These are phyloP conservation scores for Timema podura DNA, from an alignment of 2,888 invertebrate genomes.

Conservation along the genomic window DNA sequence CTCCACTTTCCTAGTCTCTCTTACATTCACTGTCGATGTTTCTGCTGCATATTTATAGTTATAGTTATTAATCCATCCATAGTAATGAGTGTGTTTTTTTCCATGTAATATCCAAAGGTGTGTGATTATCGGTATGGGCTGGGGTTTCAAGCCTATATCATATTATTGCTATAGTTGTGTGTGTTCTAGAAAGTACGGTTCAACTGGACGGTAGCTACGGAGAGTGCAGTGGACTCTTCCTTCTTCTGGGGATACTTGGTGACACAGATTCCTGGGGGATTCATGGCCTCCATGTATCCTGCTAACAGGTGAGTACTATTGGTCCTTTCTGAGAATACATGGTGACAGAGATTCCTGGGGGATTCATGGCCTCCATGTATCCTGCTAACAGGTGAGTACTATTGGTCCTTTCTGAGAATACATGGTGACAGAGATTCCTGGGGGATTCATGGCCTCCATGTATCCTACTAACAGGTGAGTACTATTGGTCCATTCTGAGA, in stretches of 20 bases:
- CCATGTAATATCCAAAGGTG: background rate
- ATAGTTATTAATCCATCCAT: too few relatives aligned
- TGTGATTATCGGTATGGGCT: background rate
- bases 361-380: slow-evolving; percentile 93
- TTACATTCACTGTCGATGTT: too few relatives aligned
- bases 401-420: slow-evolving; percentile 43
- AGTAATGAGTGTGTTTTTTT: background rate
- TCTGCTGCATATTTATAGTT: too few relatives aligned
- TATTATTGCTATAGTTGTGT: background rate
- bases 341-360: slow-evolving; percentile 84
- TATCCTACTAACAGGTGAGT: slow-evolving; percentile 85
- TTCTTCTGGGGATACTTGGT: slow-evolving; percentile 98
- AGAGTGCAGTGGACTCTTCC: slow-evolving; percentile 88
- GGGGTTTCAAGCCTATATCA: background rate
- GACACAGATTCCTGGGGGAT: slow-evolving; percentile 98
- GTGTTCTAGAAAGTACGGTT: slow-evolving; percentile 54
- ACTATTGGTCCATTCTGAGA: slow-evolving; percentile 42
- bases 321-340: slow-evolving; percentile 42
- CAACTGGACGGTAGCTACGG: slow-evolving; percentile 81
- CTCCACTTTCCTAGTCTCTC: too few relatives aligned
- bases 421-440: slow-evolving; percentile 73
- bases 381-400: slow-evolving; percentile 76
- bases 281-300: slow-evolving; percentile 93
- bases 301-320: slow-evolving; percentile 68
- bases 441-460: slow-evolving; percentile 94